Evolutionary conservation across 2,797 vertebrate species (phyloP), one percentile per base, ranked within the genome.

Genomic region (Molossus molossus): DNA sequence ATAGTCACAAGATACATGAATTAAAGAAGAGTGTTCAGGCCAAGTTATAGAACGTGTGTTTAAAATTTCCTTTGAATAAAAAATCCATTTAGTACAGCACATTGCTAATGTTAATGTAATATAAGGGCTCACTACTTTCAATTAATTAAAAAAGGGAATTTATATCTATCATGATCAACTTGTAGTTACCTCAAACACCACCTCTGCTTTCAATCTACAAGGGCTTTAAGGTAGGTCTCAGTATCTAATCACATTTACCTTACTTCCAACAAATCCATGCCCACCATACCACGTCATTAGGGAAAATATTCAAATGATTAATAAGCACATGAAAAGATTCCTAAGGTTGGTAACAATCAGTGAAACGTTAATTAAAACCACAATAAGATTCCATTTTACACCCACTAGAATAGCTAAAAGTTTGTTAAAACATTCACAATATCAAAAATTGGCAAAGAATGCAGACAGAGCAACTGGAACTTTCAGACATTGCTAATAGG

Each of bases 1-100:
- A 72, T 0, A 92, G 37, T 87, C 55, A 77, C 48, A 50, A 94
- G 15, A 70, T 70, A 75, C 75, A 94, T 45, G 7, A 23, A 60
- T 20, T 65, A 62, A 6, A 89, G 75, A 27, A 72, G 23, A 87
- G 11, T 58, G 29, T 77, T 64, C 77, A n/a, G 48, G 57, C 14
- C 77, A 82, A 82, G 33, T 76, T 14, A 81, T 0, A 80, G 12
- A 18, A 62, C 13, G 76, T 40, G 33, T 90, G 50, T 21, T 87
- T 58, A 77, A 73, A 92, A 87, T 57, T 17, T 70, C 58, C 6
- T 48, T 80, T 69, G 15, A 94, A n/a, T 81, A 64, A 89, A 67
- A 81, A 55, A 12, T 29, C 20, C 55, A 29, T 12, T 79, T 89
- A 76, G 65, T 89, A 45, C 1, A 64, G 13, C 55, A 76, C 21